Base-by-base conservation (phyloP, 2,797 vertebrate genomes). In the Delichon dasypus region DNA sequence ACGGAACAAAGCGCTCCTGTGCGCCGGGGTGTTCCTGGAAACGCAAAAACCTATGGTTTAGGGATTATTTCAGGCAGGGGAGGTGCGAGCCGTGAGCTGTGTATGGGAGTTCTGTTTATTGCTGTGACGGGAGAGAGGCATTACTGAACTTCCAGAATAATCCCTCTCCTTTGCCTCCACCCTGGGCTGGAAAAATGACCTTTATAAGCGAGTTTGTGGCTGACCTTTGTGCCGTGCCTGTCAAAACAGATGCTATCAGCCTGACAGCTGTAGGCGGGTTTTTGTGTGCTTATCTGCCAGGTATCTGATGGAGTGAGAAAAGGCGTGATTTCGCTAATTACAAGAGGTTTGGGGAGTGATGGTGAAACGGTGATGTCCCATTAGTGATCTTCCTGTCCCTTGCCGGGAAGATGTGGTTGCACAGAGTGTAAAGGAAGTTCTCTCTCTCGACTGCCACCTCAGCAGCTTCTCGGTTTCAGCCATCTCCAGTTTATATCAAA, bases 371-470 rank as follows among this genome's bases (percentile, higher is more conserved):
- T 54, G 66, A 29, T 54, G 51, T 8, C 81, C 51, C n/a, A 2
- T 44, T 16, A 42, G 26, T 1, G 32, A 55, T 54, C 36, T 38
- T 40, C 51, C 29, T 1, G 5, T 26, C 14, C 30, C 1, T 53
- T 8, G 13, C 53, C 79, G 7, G 55, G 68, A 27, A 18, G 29
- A 22, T 29, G 21, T 2, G 32, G 21, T 34, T 11, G 42, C 42
- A 7, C 40, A 11, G 25, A 73, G 16, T 1, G 0, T 1, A 25
- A 25, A 27, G 76, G 51, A 72, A 75, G 47, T 44, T 78, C 23
- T 62, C 1, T 4, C 44, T 71, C 29, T 3, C 2, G 7, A 3
- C 19, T 1, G 0, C 0, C 1, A 4, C 58, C 40, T 40, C 60
- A 34, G 71, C 4, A 8, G 18, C 36, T 57, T 36, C 40, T 51